A percentile compares a stretch with the other conserved stretches of the same genome.
Conservation (phyloP, 1,140 invertebrate species). For the Saccostrea glomerata region DNA sequence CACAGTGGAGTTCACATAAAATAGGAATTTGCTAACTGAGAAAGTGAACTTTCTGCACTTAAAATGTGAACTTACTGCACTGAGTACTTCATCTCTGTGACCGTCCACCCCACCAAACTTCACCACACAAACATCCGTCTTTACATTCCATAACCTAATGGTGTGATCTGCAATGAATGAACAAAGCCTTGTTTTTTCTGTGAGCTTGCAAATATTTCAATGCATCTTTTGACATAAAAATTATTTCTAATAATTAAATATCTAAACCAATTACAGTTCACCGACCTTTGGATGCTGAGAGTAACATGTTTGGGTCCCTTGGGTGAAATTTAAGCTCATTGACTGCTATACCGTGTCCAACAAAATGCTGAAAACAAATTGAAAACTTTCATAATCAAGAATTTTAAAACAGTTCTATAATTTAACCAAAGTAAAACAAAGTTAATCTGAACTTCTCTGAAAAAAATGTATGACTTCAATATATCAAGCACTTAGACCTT, state of each 20-base stretch:
- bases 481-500: too few relatives aligned
- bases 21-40: too few relatives aligned
- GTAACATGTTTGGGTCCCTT: constrained; percentile 89
- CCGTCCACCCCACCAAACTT: constrained; percentile 98
- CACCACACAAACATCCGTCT: constrained; percentile 95
- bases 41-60: neutral
- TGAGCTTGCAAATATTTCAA: too few relatives aligned
- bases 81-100: constrained; percentile 96
- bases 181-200: neutral
- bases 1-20: too few relatives aligned
- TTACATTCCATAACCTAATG: constrained; percentile 95
- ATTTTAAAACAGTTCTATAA: too few relatives aligned
- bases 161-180: constrained; percentile 87
- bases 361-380: constrained; percentile 84
- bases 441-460: too few relatives aligned
- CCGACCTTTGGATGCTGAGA: constrained; percentile 92
- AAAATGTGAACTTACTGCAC: constrained; percentile 83
- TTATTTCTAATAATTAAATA: too few relatives aligned
- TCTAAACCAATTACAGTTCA: neutral
- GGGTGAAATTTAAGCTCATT: constrained; percentile 97
- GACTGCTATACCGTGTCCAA: constrained; percentile 93
- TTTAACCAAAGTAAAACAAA: too few relatives aligned
- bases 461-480: too few relatives aligned
- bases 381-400: too few relatives aligned
- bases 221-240: too few relatives aligned